Base-by-base conservation (phyloP, 2,113 vertebrate species). In the Podocnemis expansa region DNA sequence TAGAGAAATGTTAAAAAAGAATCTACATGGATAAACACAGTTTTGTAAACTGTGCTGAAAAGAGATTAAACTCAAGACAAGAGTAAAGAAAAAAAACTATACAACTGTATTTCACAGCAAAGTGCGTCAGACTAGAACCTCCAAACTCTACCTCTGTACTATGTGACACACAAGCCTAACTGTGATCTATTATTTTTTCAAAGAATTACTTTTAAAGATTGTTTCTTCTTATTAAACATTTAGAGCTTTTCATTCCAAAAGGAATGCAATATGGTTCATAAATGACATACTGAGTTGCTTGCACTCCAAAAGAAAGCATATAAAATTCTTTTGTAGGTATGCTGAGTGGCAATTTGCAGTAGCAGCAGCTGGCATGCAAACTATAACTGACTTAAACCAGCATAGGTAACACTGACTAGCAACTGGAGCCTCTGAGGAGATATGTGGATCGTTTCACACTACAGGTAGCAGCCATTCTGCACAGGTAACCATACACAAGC, bases 271-370 rank as follows among this genome's bases (percentile, higher is more conserved):
- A 58, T 67, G 25, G 43, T 11, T 92, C 8, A 0, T 31, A 47
- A 73, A 73, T 19, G 41, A 22, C 38, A 38, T 80, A 17, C 2
- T 1, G 4, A n/a, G 60, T 1, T n/a, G 31, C 29, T 34, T 83
- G 29, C 41, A 3, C 6, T 43, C 7, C 13, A 22, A 38, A 88
- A 78, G 31, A 49, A 43, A 4, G 14, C 4, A 5, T 45, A 19
- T 2, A 2, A 63, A 89, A 34, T 0, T 2, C 27, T 41, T 19
- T 0, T 4, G 27, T 31, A 51, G 49, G 22, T 22, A 73, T 41
- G 67, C 19, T 17, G 34, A 38, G 63, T 19, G n/a, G n/a, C 63
- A 70, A 21, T 4, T n/a, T n/a, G n/a, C 78, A 78, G 7, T 29
- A 12, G 84, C 21, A 19, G n/a, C n/a, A 58, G 90, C 86, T 80